These are phyloP conservation scores for Axinella damicornis DNA, from an alignment of 37 sponge, comb jelly and placozoan genomes.

Conservation along the genomic window DNA sequence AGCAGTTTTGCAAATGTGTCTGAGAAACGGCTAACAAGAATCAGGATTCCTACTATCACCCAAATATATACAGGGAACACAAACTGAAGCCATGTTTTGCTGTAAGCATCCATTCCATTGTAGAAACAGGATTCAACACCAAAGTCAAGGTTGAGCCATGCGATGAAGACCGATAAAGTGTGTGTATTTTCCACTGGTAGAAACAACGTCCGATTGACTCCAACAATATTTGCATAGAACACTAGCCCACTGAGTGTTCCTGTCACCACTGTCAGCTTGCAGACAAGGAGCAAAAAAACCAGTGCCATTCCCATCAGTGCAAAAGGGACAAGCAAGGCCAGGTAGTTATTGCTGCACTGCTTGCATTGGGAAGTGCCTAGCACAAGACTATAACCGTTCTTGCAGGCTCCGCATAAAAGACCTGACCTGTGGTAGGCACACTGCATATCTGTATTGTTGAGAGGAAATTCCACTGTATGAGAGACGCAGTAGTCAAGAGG, in stretches of 20 bases:
- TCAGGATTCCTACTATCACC: neutral
- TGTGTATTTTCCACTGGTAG: neutral
- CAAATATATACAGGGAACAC: conserved; percentile 29
- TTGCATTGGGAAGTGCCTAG: conserved; percentile 41
- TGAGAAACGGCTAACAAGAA: neutral
- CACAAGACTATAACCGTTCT: conserved; percentile 29
- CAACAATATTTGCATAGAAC: conserved; percentile 43
- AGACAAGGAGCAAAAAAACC: neutral
- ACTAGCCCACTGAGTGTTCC: conserved; percentile 38
- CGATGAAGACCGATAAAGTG: neutral
- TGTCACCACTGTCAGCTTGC: conserved; percentile 4
- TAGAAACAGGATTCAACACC: conserved; percentile 27
- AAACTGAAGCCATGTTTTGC: conserved; percentile 34
- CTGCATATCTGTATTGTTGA: conserved; percentile 1
- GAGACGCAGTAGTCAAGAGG: conserved; percentile 25
- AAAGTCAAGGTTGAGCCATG: conserved; percentile 30
- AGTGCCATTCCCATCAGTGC: conserved; percentile 28
- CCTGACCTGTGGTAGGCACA: neutral
- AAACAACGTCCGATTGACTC: conserved; percentile 7
- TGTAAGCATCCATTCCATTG: conserved; percentile 16
- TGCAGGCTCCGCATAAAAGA: neutral
- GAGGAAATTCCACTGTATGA: neutral
- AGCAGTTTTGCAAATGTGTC: neutral
- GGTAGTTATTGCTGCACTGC: conserved; percentile 27
- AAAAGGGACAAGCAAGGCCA: conserved; percentile 21